Conservation (phyloP, 2,113 vertebrate genomes). For the Rattus norvegicus region GRCr8 NC_086020.1:46345001-46345500, state of each 20-base stretch:
- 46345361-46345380: slow-evolving; percentile 24
- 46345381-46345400: slow-evolving; percentile 26
- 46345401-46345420: background rate
- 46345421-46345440: background rate
- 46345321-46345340: background rate
- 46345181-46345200: background rate
- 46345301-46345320: background rate
- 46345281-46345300: background rate
- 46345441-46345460: background rate
- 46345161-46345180: background rate
- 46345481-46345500: background rate
- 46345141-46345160: background rate
- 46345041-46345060: background rate
- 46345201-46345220: background rate
- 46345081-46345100: background rate
- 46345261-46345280: background rate
- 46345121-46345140: background rate
- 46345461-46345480: background rate
- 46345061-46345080: background rate
- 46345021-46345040: background rate
- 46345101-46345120: background rate
- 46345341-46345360: background rate
- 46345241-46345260: background rate
- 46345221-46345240: background rate
- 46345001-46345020: background rate